phyloP scores from a whole-genome alignment of 2,888 invertebrate genomes.

The Lymantria dispar region DNA sequence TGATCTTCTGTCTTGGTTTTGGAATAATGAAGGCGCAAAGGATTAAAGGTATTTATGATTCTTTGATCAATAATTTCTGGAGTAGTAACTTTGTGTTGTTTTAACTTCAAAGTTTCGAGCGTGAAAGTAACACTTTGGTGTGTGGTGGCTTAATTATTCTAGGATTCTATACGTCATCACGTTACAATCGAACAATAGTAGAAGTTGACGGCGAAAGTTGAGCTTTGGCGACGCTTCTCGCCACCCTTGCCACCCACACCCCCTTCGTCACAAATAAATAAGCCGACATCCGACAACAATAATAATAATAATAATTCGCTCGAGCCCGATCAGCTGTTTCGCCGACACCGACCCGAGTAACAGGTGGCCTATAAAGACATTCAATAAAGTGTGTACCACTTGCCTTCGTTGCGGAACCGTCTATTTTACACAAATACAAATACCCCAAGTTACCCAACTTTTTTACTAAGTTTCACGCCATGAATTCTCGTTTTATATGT shows the following conservation, averaged over 20 bases:
- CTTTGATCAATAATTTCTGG: not conserved
- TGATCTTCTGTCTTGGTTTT: too few relatives aligned
- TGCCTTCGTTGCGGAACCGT: constrained; percentile 74
- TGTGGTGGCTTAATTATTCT: constrained; percentile 25
- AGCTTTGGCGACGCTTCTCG: constrained; percentile 45
- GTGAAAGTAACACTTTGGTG: not conserved
- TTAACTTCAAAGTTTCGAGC: not conserved
- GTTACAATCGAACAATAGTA: constrained; percentile 52
- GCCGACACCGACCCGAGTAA: constrained; percentile 79
- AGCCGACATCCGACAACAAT: constrained; percentile 73
- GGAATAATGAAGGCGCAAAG: too few relatives aligned
- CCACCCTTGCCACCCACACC: constrained; percentile 43
- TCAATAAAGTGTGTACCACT: constrained; percentile 80
- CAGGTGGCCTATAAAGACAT: constrained; percentile 83
- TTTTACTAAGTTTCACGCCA: constrained; percentile 25
- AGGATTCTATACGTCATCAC: constrained; percentile 28
- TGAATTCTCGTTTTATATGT: constrained; percentile 8
- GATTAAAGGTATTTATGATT: too few relatives aligned
- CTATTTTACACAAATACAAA: constrained; percentile 69
- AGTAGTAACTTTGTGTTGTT: not conserved
- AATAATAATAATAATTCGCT: constrained; percentile 70
- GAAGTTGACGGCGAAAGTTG: constrained; percentile 60
- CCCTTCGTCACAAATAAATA: constrained; percentile 74
- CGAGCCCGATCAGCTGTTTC: constrained; percentile 78
- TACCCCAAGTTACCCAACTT: constrained; percentile 35